These are phyloP conservation scores for Seladonia tumulorum DNA, from an alignment of 2,888 invertebrate genomes.

Conservation along the genomic window DNA sequence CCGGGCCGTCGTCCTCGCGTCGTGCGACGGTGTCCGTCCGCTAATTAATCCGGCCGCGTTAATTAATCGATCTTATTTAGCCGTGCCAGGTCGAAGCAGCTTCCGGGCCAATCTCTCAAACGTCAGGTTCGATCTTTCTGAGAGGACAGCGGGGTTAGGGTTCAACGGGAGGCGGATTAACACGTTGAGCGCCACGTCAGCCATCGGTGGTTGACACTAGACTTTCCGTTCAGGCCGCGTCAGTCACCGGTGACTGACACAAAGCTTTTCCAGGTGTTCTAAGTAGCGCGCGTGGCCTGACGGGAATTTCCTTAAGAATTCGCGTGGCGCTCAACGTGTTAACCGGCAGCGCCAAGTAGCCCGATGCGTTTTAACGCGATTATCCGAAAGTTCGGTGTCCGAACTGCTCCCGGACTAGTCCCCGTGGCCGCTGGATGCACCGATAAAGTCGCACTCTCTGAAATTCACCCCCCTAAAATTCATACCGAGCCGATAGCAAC, in stretches of 20 bases:
- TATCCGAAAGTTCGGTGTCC: slow-evolving; percentile 43
- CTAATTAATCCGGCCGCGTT: background rate
- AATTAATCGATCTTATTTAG: slow-evolving; percentile 31
- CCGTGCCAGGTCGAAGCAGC: slow-evolving; percentile 1
- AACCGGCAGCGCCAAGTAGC: slow-evolving; percentile 35
- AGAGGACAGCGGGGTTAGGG: background rate
- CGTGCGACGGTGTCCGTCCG: background rate
- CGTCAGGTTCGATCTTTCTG: slow-evolving; percentile 24
- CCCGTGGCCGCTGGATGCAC: slow-evolving; percentile 11
- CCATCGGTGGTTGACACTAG: too few species aligned
- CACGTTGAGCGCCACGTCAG: too few species aligned
- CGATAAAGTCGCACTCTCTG: background rate
- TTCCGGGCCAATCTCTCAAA: slow-evolving; percentile 39
- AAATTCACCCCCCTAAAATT: background rate
- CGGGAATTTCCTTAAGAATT: too few species aligned
- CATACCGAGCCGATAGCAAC: background rate
- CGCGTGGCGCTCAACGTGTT: too few species aligned
- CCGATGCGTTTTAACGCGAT: slow-evolving; percentile 50
- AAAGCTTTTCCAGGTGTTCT: too few species aligned
- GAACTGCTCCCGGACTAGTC: slow-evolving; percentile 35
- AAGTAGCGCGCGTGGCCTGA: too few species aligned
- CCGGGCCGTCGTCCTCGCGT: background rate
- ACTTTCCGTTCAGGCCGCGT: too few species aligned
- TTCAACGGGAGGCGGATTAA: slow-evolving; percentile 36
- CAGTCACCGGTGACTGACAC: too few species aligned